These are phyloP conservation scores for Propithecus deckenii DNA, from an alignment of 2,797 vertebrate species.

Conservation along the genomic window DNA sequence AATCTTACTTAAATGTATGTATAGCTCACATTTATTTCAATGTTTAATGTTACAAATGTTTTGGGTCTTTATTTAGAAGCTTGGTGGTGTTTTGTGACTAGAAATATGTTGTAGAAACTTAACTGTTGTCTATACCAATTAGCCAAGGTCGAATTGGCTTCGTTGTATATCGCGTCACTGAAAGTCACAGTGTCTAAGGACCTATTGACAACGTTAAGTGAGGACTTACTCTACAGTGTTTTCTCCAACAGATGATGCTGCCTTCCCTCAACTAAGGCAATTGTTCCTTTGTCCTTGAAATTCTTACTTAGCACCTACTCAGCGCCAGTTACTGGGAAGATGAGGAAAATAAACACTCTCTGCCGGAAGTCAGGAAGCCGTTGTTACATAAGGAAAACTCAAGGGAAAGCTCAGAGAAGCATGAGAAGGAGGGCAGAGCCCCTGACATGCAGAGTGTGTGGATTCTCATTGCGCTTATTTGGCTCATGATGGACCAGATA, in stretches of 20 bases:
- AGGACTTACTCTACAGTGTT: background rate
- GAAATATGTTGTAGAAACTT: background rate
- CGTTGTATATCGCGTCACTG: background rate
- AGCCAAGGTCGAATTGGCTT: background rate
- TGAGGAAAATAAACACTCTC: background rate
- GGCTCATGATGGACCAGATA: background rate
- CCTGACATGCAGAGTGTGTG: background rate
- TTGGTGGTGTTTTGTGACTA: background rate
- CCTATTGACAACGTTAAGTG: background rate
- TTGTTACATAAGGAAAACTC: background rate
- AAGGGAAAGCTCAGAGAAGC: background rate
- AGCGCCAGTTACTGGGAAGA: background rate
- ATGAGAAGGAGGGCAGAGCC: background rate
- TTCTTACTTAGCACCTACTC: background rate
- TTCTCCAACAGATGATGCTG: background rate
- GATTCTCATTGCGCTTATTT: background rate
- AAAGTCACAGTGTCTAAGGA: background rate
- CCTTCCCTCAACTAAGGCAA: background rate
- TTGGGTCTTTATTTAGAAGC: background rate
- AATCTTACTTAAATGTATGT: background rate
- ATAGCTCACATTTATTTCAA: background rate
- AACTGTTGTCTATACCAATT: background rate
- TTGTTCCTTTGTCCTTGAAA: background rate
- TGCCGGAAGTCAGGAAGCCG: background rate
- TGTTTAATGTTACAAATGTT: background rate